Evolutionary conservation across 2,113 vertebrate genomes (phyloP).

Genomic region (Suricata suricatta): DNA sequence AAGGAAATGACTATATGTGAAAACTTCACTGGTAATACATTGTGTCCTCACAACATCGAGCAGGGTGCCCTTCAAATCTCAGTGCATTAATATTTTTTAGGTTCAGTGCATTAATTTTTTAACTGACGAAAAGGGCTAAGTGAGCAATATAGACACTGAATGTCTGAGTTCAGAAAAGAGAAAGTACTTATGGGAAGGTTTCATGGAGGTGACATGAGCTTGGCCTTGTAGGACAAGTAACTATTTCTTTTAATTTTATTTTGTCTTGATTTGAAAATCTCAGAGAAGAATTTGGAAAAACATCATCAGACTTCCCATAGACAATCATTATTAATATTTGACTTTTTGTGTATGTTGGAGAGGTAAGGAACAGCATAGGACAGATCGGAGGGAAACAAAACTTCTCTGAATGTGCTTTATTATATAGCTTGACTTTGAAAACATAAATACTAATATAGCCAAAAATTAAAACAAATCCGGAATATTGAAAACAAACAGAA

Average conservation of each 20-base stretch:
- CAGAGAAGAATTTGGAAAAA: conserved; percentile 42
- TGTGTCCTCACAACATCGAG: neutral
- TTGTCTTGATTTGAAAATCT: conserved; percentile 42
- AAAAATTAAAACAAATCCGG: conserved; percentile 23
- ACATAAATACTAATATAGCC: neutral
- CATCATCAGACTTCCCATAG: neutral
- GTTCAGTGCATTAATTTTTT: conserved; percentile 16
- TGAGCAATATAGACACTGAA: neutral
- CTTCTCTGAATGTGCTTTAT: neutral
- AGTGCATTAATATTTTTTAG: neutral
- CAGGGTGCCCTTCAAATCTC: neutral
- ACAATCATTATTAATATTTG: neutral
- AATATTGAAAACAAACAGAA: conserved; percentile 9
- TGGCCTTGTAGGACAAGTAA: neutral
- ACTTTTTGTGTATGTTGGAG: neutral
- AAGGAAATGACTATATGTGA: neutral
- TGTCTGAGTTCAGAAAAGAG: neutral
- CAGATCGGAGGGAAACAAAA: neutral
- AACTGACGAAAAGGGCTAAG: conserved; percentile 5
- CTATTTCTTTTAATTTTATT: neutral
- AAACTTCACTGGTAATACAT: neutral
- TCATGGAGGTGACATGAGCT: neutral
- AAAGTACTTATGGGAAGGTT: neutral
- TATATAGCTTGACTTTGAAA: conserved; percentile 13
- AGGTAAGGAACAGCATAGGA: neutral